Evolutionary conservation across 1,140 invertebrate species (phyloP).

Genomic region (Aphelenchoides besseyi): DNA sequence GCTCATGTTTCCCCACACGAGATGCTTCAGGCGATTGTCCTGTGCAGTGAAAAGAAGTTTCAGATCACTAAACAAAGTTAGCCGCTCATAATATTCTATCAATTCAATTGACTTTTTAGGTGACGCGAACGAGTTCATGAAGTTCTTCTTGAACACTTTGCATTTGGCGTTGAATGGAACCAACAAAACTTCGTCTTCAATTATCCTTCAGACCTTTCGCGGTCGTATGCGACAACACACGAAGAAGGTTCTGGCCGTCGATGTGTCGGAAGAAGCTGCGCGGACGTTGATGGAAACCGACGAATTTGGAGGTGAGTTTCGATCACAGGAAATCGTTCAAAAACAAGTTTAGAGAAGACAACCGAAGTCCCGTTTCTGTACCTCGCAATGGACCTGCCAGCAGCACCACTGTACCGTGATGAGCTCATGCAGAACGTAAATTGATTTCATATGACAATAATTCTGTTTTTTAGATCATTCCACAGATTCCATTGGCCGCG

Average conservation of each 20-base stretch:
- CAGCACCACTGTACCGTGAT: slow-evolving; percentile 51
- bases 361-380: slow-evolving; percentile 48
- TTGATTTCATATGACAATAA: not conserved
- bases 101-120: slow-evolving; percentile 67
- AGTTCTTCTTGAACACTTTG: slow-evolving; percentile 89
- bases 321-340: slow-evolving; percentile 20
- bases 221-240: slow-evolving; percentile 92
- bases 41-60: slow-evolving; percentile 95
- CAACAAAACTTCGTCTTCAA: slow-evolving; percentile 75
- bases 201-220: slow-evolving; percentile 89
- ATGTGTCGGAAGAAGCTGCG: slow-evolving; percentile 79
- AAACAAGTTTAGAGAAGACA: slow-evolving; percentile 47
- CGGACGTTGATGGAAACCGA: slow-evolving; percentile 74
- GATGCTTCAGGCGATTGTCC: slow-evolving; percentile 97
- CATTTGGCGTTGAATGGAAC: slow-evolving; percentile 78
- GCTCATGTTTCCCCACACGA: slow-evolving; percentile 99
- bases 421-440: slow-evolving; percentile 47
- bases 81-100: slow-evolving; percentile 25
- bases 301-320: slow-evolving; percentile 73
- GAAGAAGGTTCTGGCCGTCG: slow-evolving; percentile 86
- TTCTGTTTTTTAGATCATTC: slow-evolving; percentile 42
- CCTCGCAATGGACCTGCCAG: slow-evolving; percentile 44
- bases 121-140: slow-evolving; percentile 92
- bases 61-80: slow-evolving; percentile 88
- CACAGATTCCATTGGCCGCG: slow-evolving; percentile 79